A percentile compares a stretch with the other conserved stretches of the same genome.
Evolutionary conservation across 1,140 invertebrate species (phyloP).

Genomic region (Drosophila nebulosa): DNA sequence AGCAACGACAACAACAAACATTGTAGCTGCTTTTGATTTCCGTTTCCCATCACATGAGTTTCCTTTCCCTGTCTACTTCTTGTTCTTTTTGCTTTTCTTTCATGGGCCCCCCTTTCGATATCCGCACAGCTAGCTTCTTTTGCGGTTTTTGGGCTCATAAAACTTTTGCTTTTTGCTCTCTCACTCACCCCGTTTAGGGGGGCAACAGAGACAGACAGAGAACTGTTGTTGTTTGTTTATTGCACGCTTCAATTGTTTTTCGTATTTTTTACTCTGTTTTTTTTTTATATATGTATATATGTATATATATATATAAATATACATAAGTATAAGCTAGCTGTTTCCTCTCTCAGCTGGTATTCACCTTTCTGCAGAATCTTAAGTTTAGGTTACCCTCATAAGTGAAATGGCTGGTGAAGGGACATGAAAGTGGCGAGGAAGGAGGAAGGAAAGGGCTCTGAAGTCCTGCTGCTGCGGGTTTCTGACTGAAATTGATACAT

Average conservation of each 20-base stretch:
- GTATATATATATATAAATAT: too few relatives aligned
- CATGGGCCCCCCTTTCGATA: not conserved
- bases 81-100: constrained; percentile 50
- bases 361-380: not conserved
- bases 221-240: constrained; percentile 40
- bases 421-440: too few relatives aligned
- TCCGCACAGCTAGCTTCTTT: not conserved
- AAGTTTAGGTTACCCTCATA: not conserved
- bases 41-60: constrained; percentile 77
- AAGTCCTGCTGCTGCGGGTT: not conserved
- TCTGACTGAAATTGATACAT: not conserved
- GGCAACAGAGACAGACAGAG: not conserved
- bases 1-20: constrained; percentile 40
- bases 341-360: not conserved
- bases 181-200: not conserved
- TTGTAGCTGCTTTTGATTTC: constrained; percentile 78
- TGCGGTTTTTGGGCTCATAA: constrained; percentile 54
- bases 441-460: too few relatives aligned
- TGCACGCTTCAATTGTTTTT: constrained; percentile 77
- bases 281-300: too few relatives aligned
- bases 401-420: not conserved
- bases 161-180: constrained; percentile 64
- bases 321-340: not conserved
- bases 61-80: constrained; percentile 47
- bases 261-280: constrained; percentile 33